A percentile compares a stretch with the other conserved stretches of the same genome.
These are phyloP conservation scores for Fissipunctia ypsillon DNA, from an alignment of 2,888 invertebrate genomes.

Conservation along the genomic window DNA sequence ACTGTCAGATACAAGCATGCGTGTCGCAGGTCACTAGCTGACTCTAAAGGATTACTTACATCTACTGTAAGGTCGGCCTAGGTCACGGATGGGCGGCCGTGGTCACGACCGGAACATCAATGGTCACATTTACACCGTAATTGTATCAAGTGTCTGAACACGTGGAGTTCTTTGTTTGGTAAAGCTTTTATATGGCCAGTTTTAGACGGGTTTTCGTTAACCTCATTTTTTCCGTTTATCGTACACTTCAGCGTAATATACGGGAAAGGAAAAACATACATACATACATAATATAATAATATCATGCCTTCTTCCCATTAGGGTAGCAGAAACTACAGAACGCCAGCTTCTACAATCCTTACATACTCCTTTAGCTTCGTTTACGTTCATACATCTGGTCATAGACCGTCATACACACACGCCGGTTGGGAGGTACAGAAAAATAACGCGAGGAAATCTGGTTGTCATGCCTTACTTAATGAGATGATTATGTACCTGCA, in stretches of 20 bases:
- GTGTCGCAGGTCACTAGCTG: constrained; percentile 43
- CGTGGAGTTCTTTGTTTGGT: constrained; percentile 41
- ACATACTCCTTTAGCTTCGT: too few relatives aligned
- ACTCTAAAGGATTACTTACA: constrained; percentile 43
- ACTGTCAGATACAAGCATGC: constrained; percentile 23
- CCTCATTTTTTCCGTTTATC: background rate
- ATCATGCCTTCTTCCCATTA: too few relatives aligned
- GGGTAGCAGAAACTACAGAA: too few relatives aligned
- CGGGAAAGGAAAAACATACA: background rate
- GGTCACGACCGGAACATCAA: constrained; percentile 49
- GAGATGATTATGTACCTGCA: background rate
- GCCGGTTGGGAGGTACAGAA: background rate
- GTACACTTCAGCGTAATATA: background rate
- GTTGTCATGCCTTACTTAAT: background rate
- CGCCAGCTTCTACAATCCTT: too few relatives aligned
- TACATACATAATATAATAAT: too few relatives aligned
- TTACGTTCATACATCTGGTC: too few relatives aligned
- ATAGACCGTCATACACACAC: too few relatives aligned
- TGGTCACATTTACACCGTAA: constrained; percentile 37
- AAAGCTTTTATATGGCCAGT: constrained; percentile 8
- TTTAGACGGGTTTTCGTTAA: constrained; percentile 17
- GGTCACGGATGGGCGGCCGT: constrained; percentile 49
- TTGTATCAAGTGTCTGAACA: constrained; percentile 49
- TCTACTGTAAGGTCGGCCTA: constrained; percentile 33
- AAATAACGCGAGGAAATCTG: background rate